Evolutionary conservation across 2,888 invertebrate genomes (phyloP).

Genomic region (Drosophila sordidapex): DNA sequence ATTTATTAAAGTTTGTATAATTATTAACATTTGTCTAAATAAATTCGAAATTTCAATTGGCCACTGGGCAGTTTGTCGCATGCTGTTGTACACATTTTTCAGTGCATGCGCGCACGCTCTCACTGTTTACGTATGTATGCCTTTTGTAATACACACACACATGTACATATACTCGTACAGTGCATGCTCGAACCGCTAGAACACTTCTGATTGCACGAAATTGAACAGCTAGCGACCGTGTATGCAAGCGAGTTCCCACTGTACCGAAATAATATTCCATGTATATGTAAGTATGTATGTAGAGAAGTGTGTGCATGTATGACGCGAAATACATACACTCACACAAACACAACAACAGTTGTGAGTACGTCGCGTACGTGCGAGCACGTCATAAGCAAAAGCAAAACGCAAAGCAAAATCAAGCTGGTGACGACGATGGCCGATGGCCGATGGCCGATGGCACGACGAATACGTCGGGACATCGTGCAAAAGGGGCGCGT

Average conservation of each 20-base stretch:
- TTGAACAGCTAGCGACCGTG: neutral
- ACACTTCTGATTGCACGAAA: conserved; percentile 8
- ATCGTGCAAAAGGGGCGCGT: conserved; percentile 66
- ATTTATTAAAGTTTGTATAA: neutral
- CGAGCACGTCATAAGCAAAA: conserved; percentile 75
- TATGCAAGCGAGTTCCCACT: conserved; percentile 22
- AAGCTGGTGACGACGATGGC: conserved; percentile 46
- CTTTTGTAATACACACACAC: conserved; percentile 22
- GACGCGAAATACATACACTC: conserved; percentile 38
- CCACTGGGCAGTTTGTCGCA: conserved; percentile 35
- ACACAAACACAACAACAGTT: conserved; percentile 53
- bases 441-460: conserved; percentile 6
- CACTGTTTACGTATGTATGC: conserved; percentile 16
- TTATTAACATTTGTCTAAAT: neutral
- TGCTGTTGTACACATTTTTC: conserved; percentile 64
- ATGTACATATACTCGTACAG: conserved; percentile 39
- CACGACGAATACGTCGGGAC: conserved; percentile 28
- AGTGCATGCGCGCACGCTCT: conserved; percentile 61
- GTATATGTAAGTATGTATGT: conserved; percentile 4
- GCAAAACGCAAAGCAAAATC: conserved; percentile 61
- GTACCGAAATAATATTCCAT: conserved; percentile 16
- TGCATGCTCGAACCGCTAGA: conserved; percentile 18
- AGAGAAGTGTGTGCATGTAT: conserved; percentile 30
- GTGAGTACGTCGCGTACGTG: conserved; percentile 63
- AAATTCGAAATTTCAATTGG: conserved; percentile 36